These are phyloP conservation scores for Suricata suricatta DNA, from an alignment of 2,113 vertebrate species.

Conservation along the genomic window DNA sequence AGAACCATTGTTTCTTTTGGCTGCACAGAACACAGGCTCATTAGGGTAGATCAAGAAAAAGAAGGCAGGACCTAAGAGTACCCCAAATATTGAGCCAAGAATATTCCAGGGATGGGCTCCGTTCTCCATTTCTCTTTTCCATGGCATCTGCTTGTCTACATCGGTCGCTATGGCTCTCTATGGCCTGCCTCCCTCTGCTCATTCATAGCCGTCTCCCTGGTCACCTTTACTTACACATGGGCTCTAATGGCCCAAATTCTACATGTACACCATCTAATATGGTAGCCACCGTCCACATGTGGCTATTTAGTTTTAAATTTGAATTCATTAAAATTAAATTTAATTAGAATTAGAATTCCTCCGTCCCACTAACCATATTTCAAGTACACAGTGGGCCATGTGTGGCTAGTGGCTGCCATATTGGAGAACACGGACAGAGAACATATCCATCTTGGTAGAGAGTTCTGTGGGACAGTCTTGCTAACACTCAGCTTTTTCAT, in stretches of 20 bases:
- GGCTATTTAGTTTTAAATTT: background rate
- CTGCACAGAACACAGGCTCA: background rate
- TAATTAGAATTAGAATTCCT: background rate
- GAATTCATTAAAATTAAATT: background rate
- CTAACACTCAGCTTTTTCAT: too few relatives aligned
- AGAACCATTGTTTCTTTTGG: background rate
- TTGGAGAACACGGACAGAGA: background rate
- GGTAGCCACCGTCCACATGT: background rate
- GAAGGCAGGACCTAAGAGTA: background rate
- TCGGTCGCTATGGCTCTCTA: background rate
- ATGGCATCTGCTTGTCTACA: background rate
- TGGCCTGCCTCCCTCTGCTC: background rate
- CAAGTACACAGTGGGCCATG: background rate
- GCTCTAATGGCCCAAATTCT: rapidly evolving
- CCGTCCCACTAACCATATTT: background rate
- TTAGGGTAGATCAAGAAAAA: background rate
- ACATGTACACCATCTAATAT: rapidly evolving
- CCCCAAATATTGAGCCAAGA: background rate
- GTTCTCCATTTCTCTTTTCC: background rate
- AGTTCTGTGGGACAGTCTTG: background rate
- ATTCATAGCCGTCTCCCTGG: rapidly evolving
- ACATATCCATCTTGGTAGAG: background rate
- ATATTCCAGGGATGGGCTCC: background rate
- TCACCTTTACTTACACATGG: background rate
- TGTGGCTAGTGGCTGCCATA: background rate